Percentiles rank a stretch among this genome's conserved stretches.
Conservation (phyloP, 2,113 vertebrate species). For the Sander lucioperca region DNA sequence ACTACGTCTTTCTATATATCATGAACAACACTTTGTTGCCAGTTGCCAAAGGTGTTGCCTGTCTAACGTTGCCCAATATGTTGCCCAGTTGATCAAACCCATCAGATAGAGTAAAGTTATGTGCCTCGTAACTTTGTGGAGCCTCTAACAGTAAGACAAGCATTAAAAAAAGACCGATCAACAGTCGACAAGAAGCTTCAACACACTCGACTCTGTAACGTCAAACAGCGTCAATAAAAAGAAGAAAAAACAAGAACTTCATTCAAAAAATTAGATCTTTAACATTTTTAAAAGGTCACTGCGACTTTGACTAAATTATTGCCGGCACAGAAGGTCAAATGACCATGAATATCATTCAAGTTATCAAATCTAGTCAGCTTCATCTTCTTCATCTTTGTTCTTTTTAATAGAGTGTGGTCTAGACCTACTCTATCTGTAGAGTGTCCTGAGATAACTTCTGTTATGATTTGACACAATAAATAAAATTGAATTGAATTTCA, state of each 20-base stretch:
- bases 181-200: constrained; percentile 58
- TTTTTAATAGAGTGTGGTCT: too few relatives aligned
- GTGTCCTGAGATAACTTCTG: too few relatives aligned
- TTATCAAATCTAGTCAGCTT: not conserved
- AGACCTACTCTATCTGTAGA: too few relatives aligned
- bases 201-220: constrained; percentile 3
- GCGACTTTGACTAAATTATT: constrained; percentile 17
- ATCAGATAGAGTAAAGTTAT: constrained; percentile 11
- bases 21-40: not conserved
- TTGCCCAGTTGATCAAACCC: not conserved
- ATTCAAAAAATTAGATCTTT: constrained; percentile 1
- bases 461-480: too few relatives aligned
- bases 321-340: not conserved
- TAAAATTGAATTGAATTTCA: not conserved
- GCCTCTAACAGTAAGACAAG: constrained; percentile 26
- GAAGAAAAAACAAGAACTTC: not conserved
- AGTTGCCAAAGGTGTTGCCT: not conserved
- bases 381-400: not conserved
- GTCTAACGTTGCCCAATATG: not conserved
- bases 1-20: not conserved
- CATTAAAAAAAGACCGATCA: constrained; percentile 57
- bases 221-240: constrained; percentile 2
- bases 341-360: not conserved
- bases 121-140: constrained; percentile 53
- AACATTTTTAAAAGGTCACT: not conserved